Evolutionary conservation across 2,113 vertebrate species (phyloP), one percentile per base, ranked within the genome.

Genomic region (Orycteropus afer): DNA sequence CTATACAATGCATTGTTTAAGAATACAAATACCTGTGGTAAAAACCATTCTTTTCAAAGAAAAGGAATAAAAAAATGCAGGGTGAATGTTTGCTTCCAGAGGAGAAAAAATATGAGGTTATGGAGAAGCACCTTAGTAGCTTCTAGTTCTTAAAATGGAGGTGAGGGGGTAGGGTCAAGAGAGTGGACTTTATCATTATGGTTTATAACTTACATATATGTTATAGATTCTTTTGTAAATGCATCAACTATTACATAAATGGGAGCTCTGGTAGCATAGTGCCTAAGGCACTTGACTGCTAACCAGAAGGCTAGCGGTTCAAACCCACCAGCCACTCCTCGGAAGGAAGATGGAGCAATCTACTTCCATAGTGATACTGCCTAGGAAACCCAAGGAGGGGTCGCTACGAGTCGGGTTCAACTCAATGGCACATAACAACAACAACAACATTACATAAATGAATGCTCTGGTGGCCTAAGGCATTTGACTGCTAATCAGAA

Each of bases 211-310:
- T 37, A 1, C 4, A 10, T 11, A 22, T 51, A 59, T 9, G 6
- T 81, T 92, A 61, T 7, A 93, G 80, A 59, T 73, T 51, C 51
- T 49, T 94, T 87, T 76, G 59, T 57, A 95, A 95, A 82, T 81
- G 11, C 17, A 80, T 76, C 27, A 78, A 55, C 34, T 40, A 67
- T 40, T 67, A 91, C 23, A 89, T 71, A n/a, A n/a, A n/a, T n/a
- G n/a, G n/a, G n/a, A n/a, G n/a, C n/a, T n/a, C n/a, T n/a, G n/a
- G n/a, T n/a, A n/a, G n/a, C n/a, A n/a, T n/a, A n/a, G n/a, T n/a
- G n/a, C n/a, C n/a, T n/a, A n/a, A n/a, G n/a, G n/a, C n/a, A n/a
- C n/a, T n/a, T n/a, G n/a, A n/a, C n/a, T n/a, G n/a, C n/a, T n/a
- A n/a, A n/a, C n/a, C n/a, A n/a, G n/a, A n/a, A n/a, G n/a, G n/a